Percentiles rank a stretch among this genome's conserved stretches.
These are phyloP conservation scores for Tigriopus californicus DNA, from an alignment of 2,888 invertebrate species.

Conservation along the genomic window DNA sequence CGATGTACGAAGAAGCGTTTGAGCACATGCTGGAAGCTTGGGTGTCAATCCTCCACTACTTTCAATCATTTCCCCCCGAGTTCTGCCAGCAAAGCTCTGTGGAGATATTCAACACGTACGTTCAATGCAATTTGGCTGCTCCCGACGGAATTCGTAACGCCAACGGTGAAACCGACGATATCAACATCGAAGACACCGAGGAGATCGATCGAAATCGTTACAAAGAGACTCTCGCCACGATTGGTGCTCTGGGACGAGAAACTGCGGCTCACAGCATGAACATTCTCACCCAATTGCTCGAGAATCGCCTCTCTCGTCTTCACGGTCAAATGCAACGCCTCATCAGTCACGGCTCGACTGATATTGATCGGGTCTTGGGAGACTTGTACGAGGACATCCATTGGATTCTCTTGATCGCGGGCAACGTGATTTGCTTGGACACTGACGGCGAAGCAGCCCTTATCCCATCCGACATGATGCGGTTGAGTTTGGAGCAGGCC, in stretches of 20 bases:
- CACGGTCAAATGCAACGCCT: conserved; percentile 30
- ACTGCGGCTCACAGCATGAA: conserved; percentile 45
- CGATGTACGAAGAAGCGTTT: conserved; percentile 37
- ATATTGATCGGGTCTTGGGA: conserved; percentile 29
- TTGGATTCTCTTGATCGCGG: conserved; percentile 60
- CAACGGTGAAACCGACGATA: conserved; percentile 32
- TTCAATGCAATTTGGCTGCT: conserved; percentile 57
- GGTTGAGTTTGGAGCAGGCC: conserved; percentile 38
- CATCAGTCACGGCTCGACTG: conserved; percentile 24
- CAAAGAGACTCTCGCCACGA: conserved; percentile 50
- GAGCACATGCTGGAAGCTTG: conserved; percentile 48
- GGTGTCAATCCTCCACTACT: conserved; percentile 36
- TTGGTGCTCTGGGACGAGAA: conserved; percentile 39
- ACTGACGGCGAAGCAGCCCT: conserved; percentile 44
- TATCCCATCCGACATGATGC: conserved; percentile 44
- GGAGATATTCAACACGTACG: conserved; percentile 54
- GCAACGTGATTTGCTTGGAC: conserved; percentile 46
- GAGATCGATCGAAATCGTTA: conserved; percentile 40
- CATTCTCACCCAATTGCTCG: conserved; percentile 44
- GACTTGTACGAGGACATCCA: conserved; percentile 70
- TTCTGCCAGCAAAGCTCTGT: conserved; percentile 21
- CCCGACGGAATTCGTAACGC: conserved; percentile 51
- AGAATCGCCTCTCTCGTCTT: conserved; percentile 40
- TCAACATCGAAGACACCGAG: conserved; percentile 42
- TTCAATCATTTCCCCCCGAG: conserved; percentile 26